Base-by-base conservation (phyloP, 2,113 vertebrate species). In the Paratilapia polleni region DNA sequence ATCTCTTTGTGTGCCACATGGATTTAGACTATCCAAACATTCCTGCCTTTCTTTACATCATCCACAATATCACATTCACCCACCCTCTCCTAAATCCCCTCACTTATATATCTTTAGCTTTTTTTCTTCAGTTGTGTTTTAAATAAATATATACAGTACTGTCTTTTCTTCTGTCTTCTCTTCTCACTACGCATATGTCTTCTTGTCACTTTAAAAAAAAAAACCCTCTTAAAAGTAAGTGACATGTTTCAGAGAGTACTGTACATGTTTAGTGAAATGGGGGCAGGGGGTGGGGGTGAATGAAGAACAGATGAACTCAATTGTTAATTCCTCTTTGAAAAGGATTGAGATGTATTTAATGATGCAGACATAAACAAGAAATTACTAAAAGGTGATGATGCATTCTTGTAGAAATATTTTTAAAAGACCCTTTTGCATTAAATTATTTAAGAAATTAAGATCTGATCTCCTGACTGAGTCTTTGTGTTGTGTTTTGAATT, bases 321-420 rank as follows among this genome's bases (percentile, higher is more conserved):
- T 89, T 93, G 91, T 93, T 93, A 87, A 89, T 90, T 93, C 84
- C 91, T 92, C 89, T 94, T 91, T 92, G 90, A 93, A 89, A 93
- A 93, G 78, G 81, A 85, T 90, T 86, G 77, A 95, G 92, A 92
- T 95, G 94, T 93, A 94, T 96, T 96, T 90, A 85, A 92, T 93
- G 93, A 91, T 93, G 88, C 94, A 94, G 92, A 94, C 92, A 93
- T 89, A 94, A 89, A 91, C 89, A 89, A 88, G 89, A 84, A 93
- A 95, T 91, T 84, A 91, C 89, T 93, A 94, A 93, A 93, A 93
- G 94, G 93, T 91, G 91, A 95, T 92, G 91, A 95, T 93, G 94
- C 95, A 95, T 96, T 96, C 95, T 97, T 98, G 96, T 97, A 97
- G 95, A 97, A 96, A 96, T 97, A 96, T 97, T 97, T 98, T 97